Evolutionary conservation across 2,797 vertebrate genomes (phyloP), one percentile per base, ranked within the genome.

Genomic region (Falco biarmicus): DNA sequence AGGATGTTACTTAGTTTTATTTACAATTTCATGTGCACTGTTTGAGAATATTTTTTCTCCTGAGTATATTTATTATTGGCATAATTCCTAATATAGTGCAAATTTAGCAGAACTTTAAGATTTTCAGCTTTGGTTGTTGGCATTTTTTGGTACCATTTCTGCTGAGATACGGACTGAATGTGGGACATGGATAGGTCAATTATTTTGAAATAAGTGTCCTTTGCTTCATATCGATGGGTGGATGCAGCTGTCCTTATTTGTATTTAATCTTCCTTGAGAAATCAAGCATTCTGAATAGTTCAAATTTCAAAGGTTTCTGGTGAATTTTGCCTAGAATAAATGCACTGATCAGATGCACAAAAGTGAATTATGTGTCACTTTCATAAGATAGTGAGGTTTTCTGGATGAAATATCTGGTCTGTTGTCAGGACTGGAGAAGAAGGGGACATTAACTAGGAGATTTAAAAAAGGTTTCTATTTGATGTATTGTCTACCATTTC

Each of bases 211-310:
- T 41, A 75, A 28, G 2, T 63, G 29, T 76, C 26, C 20, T 81
- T 84, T 78, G 43, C 34, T 87, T 37, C 45, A 73, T 73, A 43
- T 28, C 53, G 59, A 76, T 69, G 12, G 19, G 31, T 59, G 54
- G 16, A 78, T 90, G 90, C 85, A 69, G 45, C 29, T 89, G 39
- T 56, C 25, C 14, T 66, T 85, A 32, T 54, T 89, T 74, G 18
- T 69, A 73, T 88, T 93, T 81, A 59, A 39, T 70, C 56, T 87
- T 83, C 57, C n/a, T 70, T 80, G 45, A 64, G 79, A 91, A 95
- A 54, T 79, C 21, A 74, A 79, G 39, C 45, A 80, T 93, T 85
- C 34, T 56, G 28, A 89, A 77, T 70, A 66, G 79, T 80, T 85
- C 53, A 17, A 63, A 18, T 89, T 92, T 74, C 45, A 85, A 68